Evolutionary conservation across 1,140 invertebrate genomes (phyloP).

Genomic region (Battus philenor): DNA sequence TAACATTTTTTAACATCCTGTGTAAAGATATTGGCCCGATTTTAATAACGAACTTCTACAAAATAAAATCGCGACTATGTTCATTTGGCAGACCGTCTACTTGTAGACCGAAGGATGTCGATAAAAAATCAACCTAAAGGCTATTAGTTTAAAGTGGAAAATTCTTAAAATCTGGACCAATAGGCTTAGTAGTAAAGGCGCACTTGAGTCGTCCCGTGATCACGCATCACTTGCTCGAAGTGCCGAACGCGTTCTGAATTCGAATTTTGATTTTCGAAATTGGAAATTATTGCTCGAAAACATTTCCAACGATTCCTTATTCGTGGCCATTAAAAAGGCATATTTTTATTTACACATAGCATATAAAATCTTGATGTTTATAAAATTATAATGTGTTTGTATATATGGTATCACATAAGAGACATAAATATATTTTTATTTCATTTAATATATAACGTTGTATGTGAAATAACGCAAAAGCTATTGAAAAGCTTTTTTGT

Average conservation of each 20-base stretch:
- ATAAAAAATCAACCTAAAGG: slow-evolving; percentile 20
- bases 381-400: no score
- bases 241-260: slow-evolving; percentile 45
- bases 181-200: slow-evolving; percentile 34
- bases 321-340: no score
- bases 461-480: no score
- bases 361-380: no score
- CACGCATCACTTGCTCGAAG: slow-evolving; percentile 62
- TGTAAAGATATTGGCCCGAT: slow-evolving; percentile 62
- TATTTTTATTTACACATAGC: no score
- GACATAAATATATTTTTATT: no score
- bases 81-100: slow-evolving; percentile 55
- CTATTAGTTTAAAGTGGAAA: slow-evolving; percentile 17
- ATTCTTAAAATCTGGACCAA: slow-evolving; percentile 17
- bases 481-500: no score
- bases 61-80: slow-evolving; percentile 64
- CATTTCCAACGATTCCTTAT: no score
- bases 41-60: slow-evolving; percentile 50
- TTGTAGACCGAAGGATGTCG: slow-evolving; percentile 22
- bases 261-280: slow-evolving; percentile 39
- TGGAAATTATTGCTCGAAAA: slow-evolving; percentile 27
- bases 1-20: slow-evolving; percentile 49
- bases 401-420: no score
- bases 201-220: slow-evolving; percentile 60
- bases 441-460: no score